phyloP scores from a whole-genome alignment of 2,888 invertebrate genomes.

The Drosophila mettleri region DNA sequence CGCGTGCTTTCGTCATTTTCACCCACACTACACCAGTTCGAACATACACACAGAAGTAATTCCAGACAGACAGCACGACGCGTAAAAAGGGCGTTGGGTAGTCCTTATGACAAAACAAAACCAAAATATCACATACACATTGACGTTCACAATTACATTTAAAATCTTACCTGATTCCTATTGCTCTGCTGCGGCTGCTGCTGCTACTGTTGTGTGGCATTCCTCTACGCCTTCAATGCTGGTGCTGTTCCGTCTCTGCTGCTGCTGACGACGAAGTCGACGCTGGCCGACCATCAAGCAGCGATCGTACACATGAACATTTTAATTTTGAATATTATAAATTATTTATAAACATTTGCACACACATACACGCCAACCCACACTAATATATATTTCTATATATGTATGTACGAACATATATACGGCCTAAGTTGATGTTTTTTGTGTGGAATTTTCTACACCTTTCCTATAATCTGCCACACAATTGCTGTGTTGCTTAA shows the following conservation, averaged over 20 bases:
- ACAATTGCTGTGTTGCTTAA: constrained; percentile 26
- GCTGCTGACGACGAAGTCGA: constrained; percentile 50
- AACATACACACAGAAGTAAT: constrained; percentile 21
- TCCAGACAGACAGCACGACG: constrained; percentile 70
- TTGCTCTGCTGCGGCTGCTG: constrained; percentile 53
- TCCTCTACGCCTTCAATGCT: constrained; percentile 57
- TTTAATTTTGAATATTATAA: constrained; percentile 60
- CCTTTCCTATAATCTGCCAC: constrained; percentile 40
- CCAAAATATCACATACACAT: constrained; percentile 18
- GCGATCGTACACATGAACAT: constrained; percentile 67
- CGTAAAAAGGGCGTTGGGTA: constrained; percentile 70
- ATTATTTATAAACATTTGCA: constrained; percentile 77
- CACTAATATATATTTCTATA: constrained; percentile 24
- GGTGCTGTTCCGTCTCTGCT: constrained; percentile 38
- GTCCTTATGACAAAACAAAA: constrained; percentile 53
- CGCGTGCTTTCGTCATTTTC: constrained; percentile 67
- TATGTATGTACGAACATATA: constrained; percentile 34
- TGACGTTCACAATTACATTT: constrained; percentile 6
- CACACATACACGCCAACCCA: constrained; percentile 31
- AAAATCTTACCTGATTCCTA: constrained; percentile 58
- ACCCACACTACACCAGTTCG: constrained; percentile 46
- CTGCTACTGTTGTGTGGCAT: constrained; percentile 55
- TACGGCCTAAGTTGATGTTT: constrained; percentile 59
- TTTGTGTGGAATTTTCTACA: constrained; percentile 56
- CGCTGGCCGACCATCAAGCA: constrained; percentile 57